Evolutionary conservation across 1,140 invertebrate genomes (phyloP).

Genomic region (Pteromalus puparum): DNA sequence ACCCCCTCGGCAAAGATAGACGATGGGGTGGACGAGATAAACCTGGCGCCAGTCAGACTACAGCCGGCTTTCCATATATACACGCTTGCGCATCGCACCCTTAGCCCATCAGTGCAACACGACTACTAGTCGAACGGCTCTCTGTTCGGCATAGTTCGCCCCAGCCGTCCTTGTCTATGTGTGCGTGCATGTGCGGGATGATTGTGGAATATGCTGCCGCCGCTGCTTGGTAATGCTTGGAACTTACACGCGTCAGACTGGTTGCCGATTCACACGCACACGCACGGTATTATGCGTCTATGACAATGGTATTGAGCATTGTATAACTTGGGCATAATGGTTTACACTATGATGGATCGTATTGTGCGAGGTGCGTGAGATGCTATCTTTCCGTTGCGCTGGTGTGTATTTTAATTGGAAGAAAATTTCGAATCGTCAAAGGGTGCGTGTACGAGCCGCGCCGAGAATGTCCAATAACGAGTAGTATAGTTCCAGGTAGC

Average conservation of each 20-base stretch:
- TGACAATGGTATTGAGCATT: neutral
- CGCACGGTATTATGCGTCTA: neutral
- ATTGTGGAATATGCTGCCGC: neutral
- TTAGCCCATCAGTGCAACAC: neutral
- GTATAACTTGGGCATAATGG: neutral
- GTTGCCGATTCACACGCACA: neutral
- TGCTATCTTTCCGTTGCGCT: no score
- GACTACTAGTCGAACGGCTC: neutral
- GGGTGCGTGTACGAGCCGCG: neutral
- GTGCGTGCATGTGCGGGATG: neutral
- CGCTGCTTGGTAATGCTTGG: neutral
- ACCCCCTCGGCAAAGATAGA: slow-evolving; percentile 36
- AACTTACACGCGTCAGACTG: neutral
- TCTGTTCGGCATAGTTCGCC: neutral
- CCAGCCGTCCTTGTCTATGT: neutral
- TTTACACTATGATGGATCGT: neutral
- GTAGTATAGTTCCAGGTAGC: neutral
- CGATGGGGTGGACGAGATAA: slow-evolving; percentile 66
- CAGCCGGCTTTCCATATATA: slow-evolving; percentile 46
- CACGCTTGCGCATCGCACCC: slow-evolving; percentile 32
- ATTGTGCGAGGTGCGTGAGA: neutral
- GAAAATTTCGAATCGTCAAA: neutral
- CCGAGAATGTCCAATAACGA: neutral
- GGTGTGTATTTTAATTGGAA: neutral
- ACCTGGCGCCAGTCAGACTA: slow-evolving; percentile 63